phyloP scores from a whole-genome alignment of 1,140 invertebrate genomes.

The Thaumetopoea pityocampa region DNA sequence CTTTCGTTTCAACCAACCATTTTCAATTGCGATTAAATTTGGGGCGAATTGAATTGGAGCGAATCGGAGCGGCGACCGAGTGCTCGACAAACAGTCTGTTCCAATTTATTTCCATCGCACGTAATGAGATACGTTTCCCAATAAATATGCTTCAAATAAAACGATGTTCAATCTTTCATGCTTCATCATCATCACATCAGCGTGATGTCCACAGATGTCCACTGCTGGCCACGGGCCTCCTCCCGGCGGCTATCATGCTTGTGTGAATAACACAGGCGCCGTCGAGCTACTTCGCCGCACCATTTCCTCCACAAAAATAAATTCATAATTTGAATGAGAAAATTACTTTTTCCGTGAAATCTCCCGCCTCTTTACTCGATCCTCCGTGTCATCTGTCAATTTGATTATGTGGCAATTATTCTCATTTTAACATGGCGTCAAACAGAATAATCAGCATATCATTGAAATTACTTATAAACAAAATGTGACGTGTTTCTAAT shows the following conservation, averaged over 20 bases:
- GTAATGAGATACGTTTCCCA: slow-evolving; percentile 65
- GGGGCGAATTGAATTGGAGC: slow-evolving; percentile 60
- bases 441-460: no score
- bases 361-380: slow-evolving; percentile 4
- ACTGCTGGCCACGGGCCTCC: no score
- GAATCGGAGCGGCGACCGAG: slow-evolving; percentile 52
- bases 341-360: slow-evolving; percentile 4
- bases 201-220: no score
- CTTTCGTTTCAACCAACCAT: slow-evolving; percentile 49
- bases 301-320: slow-evolving; percentile 18
- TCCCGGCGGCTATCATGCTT: no score
- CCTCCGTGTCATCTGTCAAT: slow-evolving; percentile 12
- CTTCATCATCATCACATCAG: no score
- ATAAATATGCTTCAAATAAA: slow-evolving; percentile 51
- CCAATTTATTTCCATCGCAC: slow-evolving; percentile 63
- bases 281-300: slow-evolving; percentile 28
- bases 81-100: slow-evolving; percentile 68
- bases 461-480: no score
- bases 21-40: slow-evolving; percentile 71
- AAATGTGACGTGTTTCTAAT: no score
- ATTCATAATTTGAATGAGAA: slow-evolving; percentile 12
- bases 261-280: slow-evolving; percentile 22
- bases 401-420: slow-evolving; percentile 3
- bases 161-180: slow-evolving; percentile 52
- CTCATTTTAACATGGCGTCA: no score